Evolutionary conservation across 2,797 vertebrate genomes (phyloP).

Genomic region (Numenius phaeopus): DNA sequence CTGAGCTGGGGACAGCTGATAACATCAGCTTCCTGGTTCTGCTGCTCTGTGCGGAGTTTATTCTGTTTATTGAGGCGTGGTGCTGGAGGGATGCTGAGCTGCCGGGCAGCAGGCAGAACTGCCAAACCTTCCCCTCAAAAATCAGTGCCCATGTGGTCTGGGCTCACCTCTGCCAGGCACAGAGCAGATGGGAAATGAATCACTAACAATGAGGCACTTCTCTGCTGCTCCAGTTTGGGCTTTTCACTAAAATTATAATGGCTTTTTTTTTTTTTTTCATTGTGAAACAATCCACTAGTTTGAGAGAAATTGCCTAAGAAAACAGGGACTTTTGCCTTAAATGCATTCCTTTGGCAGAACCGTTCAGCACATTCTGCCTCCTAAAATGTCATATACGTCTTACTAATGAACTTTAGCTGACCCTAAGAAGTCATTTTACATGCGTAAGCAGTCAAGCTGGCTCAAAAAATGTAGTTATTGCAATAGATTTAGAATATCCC

Average conservation of each 20-base stretch:
- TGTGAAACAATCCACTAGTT: neutral
- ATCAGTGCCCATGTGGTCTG: neutral
- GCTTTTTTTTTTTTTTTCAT: neutral
- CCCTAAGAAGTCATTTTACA: neutral
- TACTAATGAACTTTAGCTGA: conserved; percentile 8
- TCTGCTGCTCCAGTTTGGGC: neutral
- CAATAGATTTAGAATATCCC: neutral
- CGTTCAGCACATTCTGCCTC: neutral
- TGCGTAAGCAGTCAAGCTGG: neutral
- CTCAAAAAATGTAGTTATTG: neutral
- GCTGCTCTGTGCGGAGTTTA: neutral
- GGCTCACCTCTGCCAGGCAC: neutral
- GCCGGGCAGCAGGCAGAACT: neutral
- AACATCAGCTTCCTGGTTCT: neutral
- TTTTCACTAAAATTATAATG: neutral
- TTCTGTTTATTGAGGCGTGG: neutral
- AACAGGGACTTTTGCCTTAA: neutral
- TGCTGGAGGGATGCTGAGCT: neutral
- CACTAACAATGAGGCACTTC: neutral
- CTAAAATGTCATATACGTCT: neutral
- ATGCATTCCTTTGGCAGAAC: neutral
- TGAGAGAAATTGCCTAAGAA: neutral
- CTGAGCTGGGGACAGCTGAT: neutral
- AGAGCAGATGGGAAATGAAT: neutral
- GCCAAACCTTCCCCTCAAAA: neutral